Base-by-base conservation (phyloP, 35 echinoderm and acorn worm species). In the Stichopus chloronotus region DNA sequence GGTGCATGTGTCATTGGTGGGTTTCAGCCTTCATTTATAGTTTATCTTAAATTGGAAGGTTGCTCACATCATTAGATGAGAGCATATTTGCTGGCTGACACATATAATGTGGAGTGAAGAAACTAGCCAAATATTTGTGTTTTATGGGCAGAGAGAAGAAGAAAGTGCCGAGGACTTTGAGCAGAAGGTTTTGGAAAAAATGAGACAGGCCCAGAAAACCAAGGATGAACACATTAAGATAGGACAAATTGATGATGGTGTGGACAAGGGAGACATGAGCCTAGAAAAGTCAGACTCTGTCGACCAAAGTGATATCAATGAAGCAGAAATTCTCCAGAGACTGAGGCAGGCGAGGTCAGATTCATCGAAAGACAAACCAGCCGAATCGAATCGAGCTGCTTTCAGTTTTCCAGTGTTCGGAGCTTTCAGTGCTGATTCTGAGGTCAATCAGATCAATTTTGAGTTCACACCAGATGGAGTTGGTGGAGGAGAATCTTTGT, bases 111-210 rank as follows among this genome's bases (percentile, higher is more conserved):
- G 30, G 30, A 43, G 30, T 43, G 0, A 43, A 43, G 30, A 3
- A 43, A 43, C 30, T 43, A 43, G 30, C 30, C 30, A 43, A 43
- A 43, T 43, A 3, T 43, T 43, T 43, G 30, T 43, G 3, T 24
- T 89, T 72, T 89, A 8, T 54, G 13, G 11, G 5, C 58, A 87
- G 87, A 65, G 17, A 52, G 59, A 89, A 65, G 59, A 89, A 54
- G 87, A 72, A 22, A 65, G 43, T 58, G 22, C 17, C 5, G 77
- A 63, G 4, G 86, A 93, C 95, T 96, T 96, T 96, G 95, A 96
- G 78, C 71, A 87, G 23, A 25, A 63, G 23, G 92, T 96, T 13
- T 21, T 96, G 9, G 30, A 91, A 83, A 88, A 72, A 25, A 71
- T 96, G 87, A 88, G 83, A 56, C 55, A 61, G 65, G 92, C 91